Percentiles rank a stretch among this genome's conserved stretches.
These are phyloP conservation scores for Mythimna ferrago DNA, from an alignment of 2,888 invertebrate genomes.

Conservation along the genomic window DNA sequence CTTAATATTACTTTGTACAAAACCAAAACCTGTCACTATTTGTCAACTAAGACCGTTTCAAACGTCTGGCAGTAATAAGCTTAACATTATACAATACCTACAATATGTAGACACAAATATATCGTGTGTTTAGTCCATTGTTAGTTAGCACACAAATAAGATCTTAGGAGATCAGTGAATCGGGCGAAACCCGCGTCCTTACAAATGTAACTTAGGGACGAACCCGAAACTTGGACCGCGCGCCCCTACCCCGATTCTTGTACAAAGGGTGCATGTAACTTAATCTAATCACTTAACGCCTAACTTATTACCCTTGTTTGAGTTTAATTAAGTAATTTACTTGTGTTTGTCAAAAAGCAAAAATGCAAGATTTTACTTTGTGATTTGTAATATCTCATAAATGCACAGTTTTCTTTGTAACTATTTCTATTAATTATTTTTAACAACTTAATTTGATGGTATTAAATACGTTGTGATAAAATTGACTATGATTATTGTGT, in stretches of 20 bases:
- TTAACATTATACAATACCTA: constrained; percentile 43
- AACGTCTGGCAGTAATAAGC: constrained; percentile 54
- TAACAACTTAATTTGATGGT: background rate
- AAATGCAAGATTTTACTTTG: background rate
- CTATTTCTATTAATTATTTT: background rate
- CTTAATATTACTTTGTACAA: background rate
- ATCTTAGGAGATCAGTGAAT: constrained; percentile 78
- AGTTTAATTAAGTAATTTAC: constrained; percentile 64
- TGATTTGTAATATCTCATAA: background rate
- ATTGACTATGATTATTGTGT: too few relatives aligned
- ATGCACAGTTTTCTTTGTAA: background rate
- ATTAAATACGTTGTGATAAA: too few relatives aligned
- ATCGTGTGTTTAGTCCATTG: constrained; percentile 71
- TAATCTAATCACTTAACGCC: constrained; percentile 70
- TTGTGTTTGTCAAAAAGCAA: constrained; percentile 45
- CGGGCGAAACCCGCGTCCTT: constrained; percentile 74
- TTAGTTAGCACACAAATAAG: constrained; percentile 79
- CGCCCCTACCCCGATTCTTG: constrained; percentile 74
- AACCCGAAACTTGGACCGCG: constrained; percentile 82
- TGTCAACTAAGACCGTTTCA: constrained; percentile 21
- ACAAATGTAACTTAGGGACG: constrained; percentile 86
- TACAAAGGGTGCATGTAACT: constrained; percentile 69
- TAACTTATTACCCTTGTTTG: constrained; percentile 69
- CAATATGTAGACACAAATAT: constrained; percentile 39
- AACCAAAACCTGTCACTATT: constrained; percentile 34